Evolutionary conservation across 1,140 invertebrate genomes (phyloP), one percentile per base, ranked within the genome.

Genomic region (Drosophila nikananu): DNA sequence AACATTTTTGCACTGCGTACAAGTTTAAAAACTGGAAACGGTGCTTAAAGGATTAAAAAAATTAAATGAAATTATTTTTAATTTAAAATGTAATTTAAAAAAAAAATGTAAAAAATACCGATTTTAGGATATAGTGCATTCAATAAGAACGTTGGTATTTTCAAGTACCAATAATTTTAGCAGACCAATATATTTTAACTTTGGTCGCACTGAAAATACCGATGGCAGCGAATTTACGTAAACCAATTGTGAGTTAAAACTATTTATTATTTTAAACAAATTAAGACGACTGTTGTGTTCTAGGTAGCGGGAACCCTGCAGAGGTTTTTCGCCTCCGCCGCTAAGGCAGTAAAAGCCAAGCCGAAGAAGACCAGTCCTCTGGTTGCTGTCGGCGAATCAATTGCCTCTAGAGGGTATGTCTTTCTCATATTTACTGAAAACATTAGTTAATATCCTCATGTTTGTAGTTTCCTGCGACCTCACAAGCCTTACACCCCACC

Each of bases 391-490:
- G 72, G 77, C 12, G 75, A 91, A 57, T 92, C 91, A 2, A 75
- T 92, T 58, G 78, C 91, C 42, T 52, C 81, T 27, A 92, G 81
- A 49, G 91, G 91, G 91, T 92, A 78, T 76, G 27, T 57, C 61
- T 39, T 37, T 15, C 2, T 0, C n/a, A 9, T 15, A n/a, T 67
- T 13, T 55, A 46, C 13, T 46, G 1, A 12, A 44, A 39, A 46
- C 41, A 15, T 32, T 35, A 17, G 23, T 59, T 57, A 39, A 52
- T 39, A 15, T 35, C 17, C 8, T 5, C 19, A 48, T 54, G 12
- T 25, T 67, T 95, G 55, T 79, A 98, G 97, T 71, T 98, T 97
- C 93, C 92, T 97, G 51, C 95, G 97, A 41, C 94, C 96, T n/a
- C 94, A 95, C 46, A 96, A 96, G 80, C 93, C 95, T 7, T 98